Evolutionary conservation across 2,888 invertebrate genomes (phyloP).

Genomic region (Ditula angustiorana): DNA sequence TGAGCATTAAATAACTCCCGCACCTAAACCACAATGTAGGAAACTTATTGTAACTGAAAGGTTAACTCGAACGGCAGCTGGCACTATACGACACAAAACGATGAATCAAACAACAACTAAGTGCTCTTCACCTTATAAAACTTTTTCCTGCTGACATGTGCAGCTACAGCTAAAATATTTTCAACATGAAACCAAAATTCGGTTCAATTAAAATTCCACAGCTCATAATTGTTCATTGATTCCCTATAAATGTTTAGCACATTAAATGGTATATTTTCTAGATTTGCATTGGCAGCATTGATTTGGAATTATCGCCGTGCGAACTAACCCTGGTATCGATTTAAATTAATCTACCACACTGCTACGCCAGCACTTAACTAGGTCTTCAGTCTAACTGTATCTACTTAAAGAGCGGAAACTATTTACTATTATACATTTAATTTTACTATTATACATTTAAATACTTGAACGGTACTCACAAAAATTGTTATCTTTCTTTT

Average conservation of each 20-base stretch:
- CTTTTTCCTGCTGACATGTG: neutral
- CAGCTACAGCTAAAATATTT: neutral
- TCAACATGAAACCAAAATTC: neutral
- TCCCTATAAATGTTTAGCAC: constrained; percentile 27
- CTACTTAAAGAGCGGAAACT: too few species aligned
- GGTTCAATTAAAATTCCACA: neutral
- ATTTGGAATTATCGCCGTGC: constrained; percentile 12
- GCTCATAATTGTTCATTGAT: constrained; percentile 12
- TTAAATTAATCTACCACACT: constrained; percentile 10
- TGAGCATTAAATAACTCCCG: constrained; percentile 13
- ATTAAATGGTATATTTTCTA: constrained; percentile 19
- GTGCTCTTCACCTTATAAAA: constrained; percentile 2
- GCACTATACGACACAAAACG: constrained; percentile 20
- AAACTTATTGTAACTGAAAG: constrained; percentile 6
- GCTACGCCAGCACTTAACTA: neutral
- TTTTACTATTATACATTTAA: too few species aligned
- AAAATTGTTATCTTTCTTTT: constrained; percentile 70
- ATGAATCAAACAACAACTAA: constrained; percentile 5
- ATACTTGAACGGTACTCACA: constrained; percentile 63
- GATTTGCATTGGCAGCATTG: constrained; percentile 15
- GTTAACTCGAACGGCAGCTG: constrained; percentile 16
- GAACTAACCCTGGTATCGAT: constrained; percentile 15
- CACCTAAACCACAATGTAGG: constrained; percentile 24
- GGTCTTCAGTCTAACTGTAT: neutral
- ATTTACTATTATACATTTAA: too few species aligned